phyloP scores from a whole-genome alignment of 2,797 vertebrate species.

The Acanthurus tractus region DNA sequence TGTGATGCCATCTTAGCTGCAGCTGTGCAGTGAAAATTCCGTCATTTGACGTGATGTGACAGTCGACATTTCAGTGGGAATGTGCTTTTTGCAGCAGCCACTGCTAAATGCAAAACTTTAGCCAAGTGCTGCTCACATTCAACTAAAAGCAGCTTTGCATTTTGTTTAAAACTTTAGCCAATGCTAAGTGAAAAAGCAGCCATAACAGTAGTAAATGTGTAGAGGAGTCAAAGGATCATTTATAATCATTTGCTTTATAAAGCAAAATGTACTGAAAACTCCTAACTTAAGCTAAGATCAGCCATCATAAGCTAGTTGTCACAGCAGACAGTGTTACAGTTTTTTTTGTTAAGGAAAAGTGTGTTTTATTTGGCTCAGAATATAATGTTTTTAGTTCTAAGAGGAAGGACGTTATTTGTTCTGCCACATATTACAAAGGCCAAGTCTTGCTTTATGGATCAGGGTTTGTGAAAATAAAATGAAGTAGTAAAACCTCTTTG shows the following conservation, averaged over 20 bases:
- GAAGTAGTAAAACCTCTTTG: slow-evolving; percentile 26
- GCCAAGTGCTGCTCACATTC: no score
- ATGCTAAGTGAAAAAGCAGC: no score
- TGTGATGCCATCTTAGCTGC: not conserved
- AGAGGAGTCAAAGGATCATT: no score
- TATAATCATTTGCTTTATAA: not conserved
- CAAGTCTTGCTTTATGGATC: slow-evolving; percentile 12
- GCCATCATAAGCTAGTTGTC: not conserved
- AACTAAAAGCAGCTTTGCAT: no score
- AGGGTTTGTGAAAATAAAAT: slow-evolving; percentile 31
- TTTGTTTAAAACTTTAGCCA: not conserved
- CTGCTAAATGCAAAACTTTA: no score
- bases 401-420: slow-evolving; percentile 4
- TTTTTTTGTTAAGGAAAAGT: not conserved
- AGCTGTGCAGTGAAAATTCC: not conserved
- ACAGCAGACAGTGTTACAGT: not conserved
- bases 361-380: not conserved
- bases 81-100: no score
- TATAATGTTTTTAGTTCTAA: slow-evolving; percentile 7
- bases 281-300: no score
- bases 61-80: no score
- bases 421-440: not conserved
- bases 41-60: not conserved
- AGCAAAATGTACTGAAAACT: not conserved
- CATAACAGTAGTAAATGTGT: no score